Evolutionary conservation across 2,113 vertebrate genomes (phyloP).

Genomic region (Nycticebus coucang): DNA sequence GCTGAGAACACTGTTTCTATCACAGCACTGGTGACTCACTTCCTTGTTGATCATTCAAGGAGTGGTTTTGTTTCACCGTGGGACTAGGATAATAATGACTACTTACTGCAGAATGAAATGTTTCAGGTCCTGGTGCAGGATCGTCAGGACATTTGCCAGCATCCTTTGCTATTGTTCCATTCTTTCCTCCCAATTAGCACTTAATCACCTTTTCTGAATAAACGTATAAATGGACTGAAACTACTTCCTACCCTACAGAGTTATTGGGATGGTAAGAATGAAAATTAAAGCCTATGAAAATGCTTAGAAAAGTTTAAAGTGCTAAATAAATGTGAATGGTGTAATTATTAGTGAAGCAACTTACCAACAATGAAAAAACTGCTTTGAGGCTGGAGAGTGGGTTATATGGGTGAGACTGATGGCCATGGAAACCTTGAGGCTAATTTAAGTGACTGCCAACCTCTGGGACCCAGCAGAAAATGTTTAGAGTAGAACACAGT

Average conservation of each 20-base stretch:
- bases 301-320: not conserved
- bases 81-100: not conserved
- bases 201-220: not conserved
- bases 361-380: not conserved
- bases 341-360: not conserved
- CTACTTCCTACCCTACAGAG: not conserved
- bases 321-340: not conserved
- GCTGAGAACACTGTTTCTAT: not conserved
- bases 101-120: not conserved
- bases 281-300: not conserved
- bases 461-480: not conserved
- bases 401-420: not conserved
- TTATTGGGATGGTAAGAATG: not conserved
- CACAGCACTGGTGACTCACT: too few relatives aligned
- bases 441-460: not conserved
- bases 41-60: not conserved
- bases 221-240: not conserved
- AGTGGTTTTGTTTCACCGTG: not conserved
- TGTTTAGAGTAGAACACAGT: not conserved
- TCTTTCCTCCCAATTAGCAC: not conserved
- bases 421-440: not conserved
- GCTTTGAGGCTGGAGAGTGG: not conserved
- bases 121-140: not conserved
- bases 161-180: not conserved
- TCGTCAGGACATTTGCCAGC: not conserved